Evolutionary conservation across 2,888 invertebrate genomes (phyloP), one percentile per base, ranked within the genome.

Genomic region (Cetonia aurata): DNA sequence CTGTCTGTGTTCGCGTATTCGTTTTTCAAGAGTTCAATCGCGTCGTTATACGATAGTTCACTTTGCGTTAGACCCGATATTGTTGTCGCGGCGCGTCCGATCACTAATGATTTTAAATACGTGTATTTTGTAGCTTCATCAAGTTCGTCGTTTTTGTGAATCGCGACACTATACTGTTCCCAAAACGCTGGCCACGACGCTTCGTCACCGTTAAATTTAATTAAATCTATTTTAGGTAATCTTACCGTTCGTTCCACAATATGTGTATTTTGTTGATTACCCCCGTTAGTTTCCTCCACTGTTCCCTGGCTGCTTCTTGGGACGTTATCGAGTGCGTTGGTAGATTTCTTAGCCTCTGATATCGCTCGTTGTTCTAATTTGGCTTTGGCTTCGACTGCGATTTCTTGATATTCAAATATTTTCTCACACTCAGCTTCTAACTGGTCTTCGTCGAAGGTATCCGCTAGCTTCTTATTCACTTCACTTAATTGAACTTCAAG

Each of bases 141-240:
- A 9, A 55, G 6, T 4, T 25, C 6, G 6, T 41, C 15, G 13
- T 41, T 56, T 56, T 56, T 13, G 37, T 56, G 56, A 37, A 56
- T 15, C 15, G 56, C 56, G 4, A 10, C 13, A 41, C 41, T 41
- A 37, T 41, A 56, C 12, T 56, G 41, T 15, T 56, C 37, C 37
- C 37, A 56, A 13, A 56, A 37, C 3, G 56, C 37, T 4, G 37
- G 56, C 56, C 56, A 56, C 37, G 6, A 10, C 10, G 33, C 33
- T 37, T 1, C 33, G 6, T 56, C 37, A n/a, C 56, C 56, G 41
- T 56, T 41, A 15, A 56, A 56, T 37, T 56, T 56, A 15, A 41
- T 41, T 15, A 56, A 41, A 6, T 56, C 56, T 41, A 41, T 4
- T 56, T 56, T 56, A 37, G 56, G 56, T 56, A 56, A 56, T 13